Conservation (phyloP, 2,888 invertebrate species). For the Aelia acuminata region DNA sequence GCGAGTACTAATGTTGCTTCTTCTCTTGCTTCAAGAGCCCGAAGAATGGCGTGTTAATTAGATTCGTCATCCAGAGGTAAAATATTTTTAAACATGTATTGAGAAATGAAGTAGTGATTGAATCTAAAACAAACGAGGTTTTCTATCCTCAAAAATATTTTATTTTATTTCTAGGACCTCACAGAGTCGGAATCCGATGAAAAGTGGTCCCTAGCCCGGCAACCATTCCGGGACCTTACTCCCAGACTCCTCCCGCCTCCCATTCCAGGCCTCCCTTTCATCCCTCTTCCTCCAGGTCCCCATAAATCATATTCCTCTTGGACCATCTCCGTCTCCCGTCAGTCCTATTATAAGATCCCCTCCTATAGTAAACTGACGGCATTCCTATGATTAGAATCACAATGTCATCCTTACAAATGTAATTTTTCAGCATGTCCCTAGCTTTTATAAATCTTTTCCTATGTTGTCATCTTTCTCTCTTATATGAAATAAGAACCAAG, state of each 20-base stretch:
- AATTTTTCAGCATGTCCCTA: not conserved
- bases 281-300: not conserved
- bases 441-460: not conserved
- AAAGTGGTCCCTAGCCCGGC: not conserved
- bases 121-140: too few species aligned
- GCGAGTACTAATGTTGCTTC: too few species aligned
- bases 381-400: not conserved
- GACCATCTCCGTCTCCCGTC: not conserved
- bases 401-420: not conserved
- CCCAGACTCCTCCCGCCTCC: not conserved
- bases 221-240: not conserved
- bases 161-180: not conserved
- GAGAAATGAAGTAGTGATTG: too few species aligned
- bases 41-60: too few species aligned
- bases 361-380: not conserved
- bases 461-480: not conserved
- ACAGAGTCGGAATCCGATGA: not conserved
- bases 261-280: not conserved
- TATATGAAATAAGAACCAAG: not conserved
- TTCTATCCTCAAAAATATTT: not conserved
- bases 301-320: constrained; percentile 19
- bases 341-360: not conserved
- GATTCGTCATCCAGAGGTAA: too few species aligned
- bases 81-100: too few species aligned
- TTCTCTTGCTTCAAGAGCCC: too few species aligned